These are phyloP conservation scores for Standfussiana lucernea DNA, from an alignment of 2,888 invertebrate species.

Conservation along the genomic window DNA sequence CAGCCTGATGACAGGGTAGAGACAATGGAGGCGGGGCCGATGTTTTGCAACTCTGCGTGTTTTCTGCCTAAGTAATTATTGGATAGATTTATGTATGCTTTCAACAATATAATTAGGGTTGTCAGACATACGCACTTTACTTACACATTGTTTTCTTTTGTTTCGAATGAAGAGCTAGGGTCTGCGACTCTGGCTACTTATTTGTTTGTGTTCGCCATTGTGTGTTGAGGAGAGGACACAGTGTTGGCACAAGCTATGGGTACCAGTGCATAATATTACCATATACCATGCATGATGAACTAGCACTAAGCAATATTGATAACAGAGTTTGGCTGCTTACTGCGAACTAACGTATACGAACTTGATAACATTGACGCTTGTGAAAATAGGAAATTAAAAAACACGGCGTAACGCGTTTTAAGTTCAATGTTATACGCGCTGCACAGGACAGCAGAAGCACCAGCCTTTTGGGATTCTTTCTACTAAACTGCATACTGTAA, in stretches of 20 bases:
- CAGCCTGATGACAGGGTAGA: conserved; percentile 53
- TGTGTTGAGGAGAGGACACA: not conserved
- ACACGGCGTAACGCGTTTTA: not conserved
- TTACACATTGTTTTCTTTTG: not conserved
- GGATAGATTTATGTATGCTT: conserved; percentile 73
- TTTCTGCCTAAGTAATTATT: conserved; percentile 74
- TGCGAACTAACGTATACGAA: not conserved
- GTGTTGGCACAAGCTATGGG: not conserved
- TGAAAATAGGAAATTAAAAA: not conserved
- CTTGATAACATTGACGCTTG: not conserved
- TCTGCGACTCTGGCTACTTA: not conserved
- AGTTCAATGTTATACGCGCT: not conserved
- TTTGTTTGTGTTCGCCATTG: not conserved
- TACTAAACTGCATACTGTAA: not conserved
- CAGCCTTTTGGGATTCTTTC: not conserved
- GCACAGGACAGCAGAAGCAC: not conserved
- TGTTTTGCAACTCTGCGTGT: conserved; percentile 80
- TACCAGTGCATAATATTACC: not conserved
- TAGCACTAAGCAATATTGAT: not conserved
- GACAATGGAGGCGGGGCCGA: conserved; percentile 59
- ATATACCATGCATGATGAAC: not conserved
- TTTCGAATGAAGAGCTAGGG: not conserved
- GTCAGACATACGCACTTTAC: conserved; percentile 62
- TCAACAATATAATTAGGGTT: conserved; percentile 76
- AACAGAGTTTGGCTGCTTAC: not conserved